Base-by-base conservation (phyloP, 2,888 invertebrate genomes). In the Mycalesis mineus region DNA sequence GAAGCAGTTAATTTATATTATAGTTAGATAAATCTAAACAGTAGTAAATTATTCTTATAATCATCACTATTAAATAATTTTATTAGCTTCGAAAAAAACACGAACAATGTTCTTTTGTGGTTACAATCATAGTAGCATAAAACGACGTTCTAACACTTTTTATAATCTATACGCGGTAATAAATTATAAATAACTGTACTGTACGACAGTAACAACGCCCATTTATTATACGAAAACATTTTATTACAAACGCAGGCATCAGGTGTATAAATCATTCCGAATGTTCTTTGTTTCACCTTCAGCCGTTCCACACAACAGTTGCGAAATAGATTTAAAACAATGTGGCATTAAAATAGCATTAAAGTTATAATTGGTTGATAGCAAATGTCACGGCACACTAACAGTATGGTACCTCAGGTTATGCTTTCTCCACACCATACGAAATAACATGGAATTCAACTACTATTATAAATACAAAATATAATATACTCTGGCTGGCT, bases 321-420 rank as follows among this genome's bases (percentile, higher is more conserved):
- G 44, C 42, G 49, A 49, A 53, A 49, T 53, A 54, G 29, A 44
- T 41, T 48, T n/a, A 47, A 49, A 57, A 63, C 60, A 63, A 61
- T 61, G 61, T 47, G 48, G 45, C 52, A 52, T 57, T 58, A 66
- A 65, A 61, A 61, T 64, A 15, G 48, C 58, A 65, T 63, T 65
- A 66, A 65, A 61, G 61, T 65, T 62, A 62, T 67, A 67, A 69
- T 67, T 63, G 62, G 57, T 51, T 55, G 58, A 61, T 64, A 56
- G 61, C 62, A 61, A 65, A 65, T 67, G 66, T 66, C 68, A 58
- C 61, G 60, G 60, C 59, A 58, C 15, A 37, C 49, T 50, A 28
- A 44, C 44, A 44, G 29, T 7, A 31, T 42, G 52, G 31, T 44
- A 36, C 14, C 11, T 41, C 41, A 17, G 8, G 22, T 44, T 14